Percentiles rank a stretch among this genome's conserved stretches.
These are phyloP conservation scores for Stratiomys singularior DNA, from an alignment of 2,888 invertebrate species.

Conservation along the genomic window DNA sequence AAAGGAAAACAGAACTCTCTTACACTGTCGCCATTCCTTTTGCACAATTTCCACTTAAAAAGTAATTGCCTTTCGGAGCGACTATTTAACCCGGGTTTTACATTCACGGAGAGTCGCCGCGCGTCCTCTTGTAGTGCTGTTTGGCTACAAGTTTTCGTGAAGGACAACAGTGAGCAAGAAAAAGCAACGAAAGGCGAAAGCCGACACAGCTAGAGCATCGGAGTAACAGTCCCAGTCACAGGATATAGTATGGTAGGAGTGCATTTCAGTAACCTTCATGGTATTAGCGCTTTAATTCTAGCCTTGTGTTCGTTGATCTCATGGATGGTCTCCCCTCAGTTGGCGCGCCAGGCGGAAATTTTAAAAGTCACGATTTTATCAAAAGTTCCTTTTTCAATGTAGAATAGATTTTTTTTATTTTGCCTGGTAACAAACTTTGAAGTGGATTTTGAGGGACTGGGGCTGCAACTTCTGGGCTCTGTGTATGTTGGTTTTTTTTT, in stretches of 20 bases:
- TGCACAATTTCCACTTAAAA: constrained; percentile 23
- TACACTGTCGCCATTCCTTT: constrained; percentile 5
- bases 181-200: background rate
- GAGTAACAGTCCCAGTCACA: too few relatives aligned
- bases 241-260: background rate
- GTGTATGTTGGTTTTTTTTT: background rate
- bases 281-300: background rate
- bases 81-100: constrained; percentile 14
- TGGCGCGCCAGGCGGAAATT: background rate
- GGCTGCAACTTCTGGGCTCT: background rate
- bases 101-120: constrained; percentile 1
- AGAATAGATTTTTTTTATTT: constrained; percentile 6
- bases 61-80: constrained; percentile 22
- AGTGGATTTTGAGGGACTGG: background rate
- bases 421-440: background rate
- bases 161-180: background rate
- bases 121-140: background rate
- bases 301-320: background rate
- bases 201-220: background rate
- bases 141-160: background rate
- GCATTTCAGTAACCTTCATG: background rate
- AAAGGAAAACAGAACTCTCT: background rate
- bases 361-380: constrained; percentile 21
- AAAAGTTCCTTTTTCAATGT: constrained; percentile 18
- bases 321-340: background rate